Conservation (phyloP, 1,140 invertebrate species). For the Eueides isabella region DNA sequence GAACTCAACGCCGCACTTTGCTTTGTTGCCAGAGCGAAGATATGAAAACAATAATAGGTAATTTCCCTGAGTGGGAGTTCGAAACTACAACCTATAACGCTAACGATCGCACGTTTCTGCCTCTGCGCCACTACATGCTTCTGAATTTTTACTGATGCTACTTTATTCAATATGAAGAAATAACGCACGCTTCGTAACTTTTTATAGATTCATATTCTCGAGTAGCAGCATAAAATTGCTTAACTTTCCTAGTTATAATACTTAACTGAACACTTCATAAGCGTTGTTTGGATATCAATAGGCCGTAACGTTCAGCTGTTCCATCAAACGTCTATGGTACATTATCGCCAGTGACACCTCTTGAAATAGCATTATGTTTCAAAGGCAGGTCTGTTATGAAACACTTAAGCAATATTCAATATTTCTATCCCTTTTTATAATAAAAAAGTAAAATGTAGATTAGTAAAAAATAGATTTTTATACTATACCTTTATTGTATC, state of each 20-base stretch:
- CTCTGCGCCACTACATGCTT: no score
- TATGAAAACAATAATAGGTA: no score
- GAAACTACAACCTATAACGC: no score
- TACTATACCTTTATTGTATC: no score
- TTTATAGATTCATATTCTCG: neutral
- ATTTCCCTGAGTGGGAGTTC: no score
- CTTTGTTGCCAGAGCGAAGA: no score
- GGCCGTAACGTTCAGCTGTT: conserved; percentile 6
- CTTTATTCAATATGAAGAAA: neutral
- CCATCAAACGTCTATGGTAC: neutral
- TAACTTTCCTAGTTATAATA: neutral
- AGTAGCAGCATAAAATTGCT: neutral
- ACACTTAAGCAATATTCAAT: neutral
- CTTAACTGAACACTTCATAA: neutral
- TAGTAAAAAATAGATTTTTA: no score
- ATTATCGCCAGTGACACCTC: conserved; percentile 22
- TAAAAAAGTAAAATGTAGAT: no score
- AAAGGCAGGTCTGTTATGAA: conserved; percentile 10
- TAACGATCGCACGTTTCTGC: no score
- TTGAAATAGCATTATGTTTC: conserved; percentile 22
- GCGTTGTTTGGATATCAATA: neutral
- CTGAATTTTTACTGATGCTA: neutral
- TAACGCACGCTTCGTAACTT: neutral
- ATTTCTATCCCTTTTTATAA: no score
- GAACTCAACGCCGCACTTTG: no score